These are phyloP conservation scores for Paradoxurus hermaphroditus DNA, from an alignment of 2,113 vertebrate genomes.

Conservation along the genomic window DNA sequence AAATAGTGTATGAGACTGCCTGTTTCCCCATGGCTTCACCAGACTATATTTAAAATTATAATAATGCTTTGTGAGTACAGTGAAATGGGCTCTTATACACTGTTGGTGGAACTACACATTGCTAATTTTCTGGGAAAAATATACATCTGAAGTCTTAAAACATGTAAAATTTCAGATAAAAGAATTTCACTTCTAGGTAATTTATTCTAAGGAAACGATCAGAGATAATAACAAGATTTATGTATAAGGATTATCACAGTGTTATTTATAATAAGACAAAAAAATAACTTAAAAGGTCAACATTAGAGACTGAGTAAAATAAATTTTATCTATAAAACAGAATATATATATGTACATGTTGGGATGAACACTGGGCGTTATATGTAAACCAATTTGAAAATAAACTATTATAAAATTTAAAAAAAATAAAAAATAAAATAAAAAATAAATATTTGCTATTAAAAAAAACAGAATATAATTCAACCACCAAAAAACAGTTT, in stretches of 20 bases:
- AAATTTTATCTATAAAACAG: background rate
- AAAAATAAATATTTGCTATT: background rate
- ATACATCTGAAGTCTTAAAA: slow-evolving; percentile 9
- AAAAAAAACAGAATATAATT: slow-evolving; percentile 3
- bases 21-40: background rate
- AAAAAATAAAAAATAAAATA: too few species aligned
- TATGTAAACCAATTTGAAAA: too few species aligned
- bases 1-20: background rate
- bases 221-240: background rate
- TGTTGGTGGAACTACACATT: background rate
- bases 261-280: slow-evolving; percentile 25
- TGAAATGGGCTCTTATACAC: background rate
- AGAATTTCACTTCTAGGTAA: slow-evolving; percentile 8
- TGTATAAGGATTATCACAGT: background rate
- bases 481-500: background rate
- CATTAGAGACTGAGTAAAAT: background rate
- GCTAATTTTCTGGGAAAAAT: background rate
- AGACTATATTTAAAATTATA: slow-evolving; percentile 11
- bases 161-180: slow-evolving; percentile 13
- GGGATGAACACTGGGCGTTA: too few species aligned
- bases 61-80: background rate
- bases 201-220: slow-evolving; percentile 11
- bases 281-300: slow-evolving; percentile 7
- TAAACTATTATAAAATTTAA: too few species aligned
- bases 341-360: too few species aligned